Evolutionary conservation across 2,113 vertebrate species (phyloP).

Genomic region (Arizona elegans): DNA sequence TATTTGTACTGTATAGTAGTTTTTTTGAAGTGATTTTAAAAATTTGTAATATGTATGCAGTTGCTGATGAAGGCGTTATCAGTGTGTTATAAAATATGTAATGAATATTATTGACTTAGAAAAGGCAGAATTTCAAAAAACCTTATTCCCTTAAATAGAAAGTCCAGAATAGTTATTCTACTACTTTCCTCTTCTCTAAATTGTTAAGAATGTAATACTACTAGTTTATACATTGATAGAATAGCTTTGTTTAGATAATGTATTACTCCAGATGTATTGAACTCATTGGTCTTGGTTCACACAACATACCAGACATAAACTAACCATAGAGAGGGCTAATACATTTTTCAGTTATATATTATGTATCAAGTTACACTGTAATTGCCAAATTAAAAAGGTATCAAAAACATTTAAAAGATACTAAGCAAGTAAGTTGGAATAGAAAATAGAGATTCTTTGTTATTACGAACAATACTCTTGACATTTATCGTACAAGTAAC

Average conservation of each 20-base stretch:
- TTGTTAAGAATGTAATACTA: background rate
- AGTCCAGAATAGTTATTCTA: background rate
- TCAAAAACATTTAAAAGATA: background rate
- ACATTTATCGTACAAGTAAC: background rate
- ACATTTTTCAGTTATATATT: background rate
- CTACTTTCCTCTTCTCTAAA: background rate
- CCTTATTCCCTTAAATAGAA: background rate
- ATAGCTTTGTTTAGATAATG: background rate
- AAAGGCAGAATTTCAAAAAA: background rate
- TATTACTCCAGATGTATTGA: background rate
- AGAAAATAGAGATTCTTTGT: background rate
- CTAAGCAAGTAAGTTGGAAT: background rate
- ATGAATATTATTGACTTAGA: background rate
- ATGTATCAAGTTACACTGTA: background rate
- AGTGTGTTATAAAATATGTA: background rate
- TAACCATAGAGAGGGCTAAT: background rate
- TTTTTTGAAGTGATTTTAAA: background rate
- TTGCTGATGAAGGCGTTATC: background rate
- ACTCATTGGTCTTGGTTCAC: background rate
- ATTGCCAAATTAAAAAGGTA: background rate
- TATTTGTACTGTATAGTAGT: background rate
- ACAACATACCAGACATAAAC: background rate
- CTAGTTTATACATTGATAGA: background rate
- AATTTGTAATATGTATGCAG: background rate
- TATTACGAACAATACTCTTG: background rate